Base-by-base conservation (phyloP, 2,888 invertebrate genomes). In the Steromphala cineraria region DNA sequence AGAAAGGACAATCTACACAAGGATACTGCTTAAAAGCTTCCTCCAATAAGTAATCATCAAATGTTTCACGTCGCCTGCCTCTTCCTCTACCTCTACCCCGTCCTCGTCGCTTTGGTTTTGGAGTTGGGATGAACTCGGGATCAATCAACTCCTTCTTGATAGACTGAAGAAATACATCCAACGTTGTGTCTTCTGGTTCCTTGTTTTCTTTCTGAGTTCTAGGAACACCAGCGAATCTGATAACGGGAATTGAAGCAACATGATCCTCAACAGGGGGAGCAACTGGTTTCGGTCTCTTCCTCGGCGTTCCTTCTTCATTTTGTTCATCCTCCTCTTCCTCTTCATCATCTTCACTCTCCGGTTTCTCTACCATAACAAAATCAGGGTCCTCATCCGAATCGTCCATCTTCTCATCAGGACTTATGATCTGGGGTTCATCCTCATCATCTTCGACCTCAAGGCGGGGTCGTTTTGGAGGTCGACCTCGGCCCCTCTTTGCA, bases 321-420 rank as follows among this genome's bases (percentile, higher is more conserved):
- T 13, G 24, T 21, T 75, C 75, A 19, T 46, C 62, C 0, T 55
- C 55, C 0, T 53, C 75, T n/a, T 74, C 77, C 19, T 55, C 77
- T n/a, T 19, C 77, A 40, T 77, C 56, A 17, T 75, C 75, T 4
- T 75, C 46, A 8, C 31, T 55, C 40, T 46, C 40, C 1, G 62
- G 13, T 52, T 28, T 67, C 67, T 62, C 67, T 0, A 28, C 55
- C 75, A 52, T 52, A 8, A 76, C 76, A 17, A 53, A 76, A 24
- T 76, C 76, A 17, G 76, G 76, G 40, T 76, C 76, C 24, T 76
- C 24, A 55, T 76, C 76, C 24, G 24, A 24, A 28, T 78, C 78
- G 21, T 75, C 78, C 10, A 31, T 36, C 56, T 17, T 28, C 13
- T 56, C 46, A 19, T 31, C 53, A 31, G 17, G 31, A 31, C 21